Evolutionary conservation across 2,113 vertebrate species (phyloP).

Genomic region (Hippocampus guttulatus): DNA sequence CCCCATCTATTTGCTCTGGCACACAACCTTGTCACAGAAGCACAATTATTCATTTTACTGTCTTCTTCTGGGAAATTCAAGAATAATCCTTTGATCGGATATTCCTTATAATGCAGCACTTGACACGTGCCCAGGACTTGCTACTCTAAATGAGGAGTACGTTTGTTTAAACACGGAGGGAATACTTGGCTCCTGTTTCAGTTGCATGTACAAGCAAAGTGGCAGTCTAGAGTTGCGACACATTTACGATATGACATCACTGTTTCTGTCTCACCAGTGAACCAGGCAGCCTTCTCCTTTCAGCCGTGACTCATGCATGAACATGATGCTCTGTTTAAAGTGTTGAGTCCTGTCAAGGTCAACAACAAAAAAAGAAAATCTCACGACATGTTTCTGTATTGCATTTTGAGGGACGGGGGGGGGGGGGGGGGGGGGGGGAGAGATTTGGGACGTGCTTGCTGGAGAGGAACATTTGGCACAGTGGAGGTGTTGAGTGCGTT

Average conservation of each 20-base stretch:
- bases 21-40: no score
- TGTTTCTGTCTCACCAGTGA: slow-evolving; percentile 79
- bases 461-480: neutral
- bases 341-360: slow-evolving; percentile 77
- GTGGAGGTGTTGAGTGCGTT: neutral
- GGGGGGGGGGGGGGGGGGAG: neutral
- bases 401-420: neutral
- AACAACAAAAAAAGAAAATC: neutral
- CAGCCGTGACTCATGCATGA: slow-evolving; percentile 91
- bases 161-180: neutral
- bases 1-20: no score
- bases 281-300: slow-evolving; percentile 87
- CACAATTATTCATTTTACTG: no score
- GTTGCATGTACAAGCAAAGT: neutral
- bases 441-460: neutral
- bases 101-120: no score
- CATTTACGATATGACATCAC: neutral
- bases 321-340: slow-evolving; percentile 90
- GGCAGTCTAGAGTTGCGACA: neutral
- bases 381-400: slow-evolving; percentile 4
- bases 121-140: no score
- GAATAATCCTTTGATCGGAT: no score
- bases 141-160: neutral
- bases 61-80: no score
- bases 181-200: neutral